Conservation (phyloP, 1,140 invertebrate genomes). For the Bombus balteatus region DNA sequence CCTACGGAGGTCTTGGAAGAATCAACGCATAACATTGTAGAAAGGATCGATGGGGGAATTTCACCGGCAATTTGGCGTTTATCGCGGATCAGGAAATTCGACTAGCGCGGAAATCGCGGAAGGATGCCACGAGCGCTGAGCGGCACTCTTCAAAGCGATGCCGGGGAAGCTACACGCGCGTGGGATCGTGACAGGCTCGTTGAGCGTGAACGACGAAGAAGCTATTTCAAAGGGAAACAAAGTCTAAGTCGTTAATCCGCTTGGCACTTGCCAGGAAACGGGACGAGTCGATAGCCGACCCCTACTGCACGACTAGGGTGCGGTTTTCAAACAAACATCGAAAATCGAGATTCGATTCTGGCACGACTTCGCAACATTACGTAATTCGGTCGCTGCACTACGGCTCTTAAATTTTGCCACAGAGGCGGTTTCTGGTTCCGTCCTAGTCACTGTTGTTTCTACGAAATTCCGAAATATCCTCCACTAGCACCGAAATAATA, state of each 20-base stretch:
- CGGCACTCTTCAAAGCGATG: slow-evolving; percentile 59
- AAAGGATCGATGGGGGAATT: neutral
- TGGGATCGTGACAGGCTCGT: slow-evolving; percentile 47
- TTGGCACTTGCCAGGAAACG: slow-evolving; percentile 12
- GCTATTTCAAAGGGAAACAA: slow-evolving; percentile 29
- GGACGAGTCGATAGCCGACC: slow-evolving; percentile 30
- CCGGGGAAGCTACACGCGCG: slow-evolving; percentile 30
- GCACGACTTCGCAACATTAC: slow-evolving; percentile 15
- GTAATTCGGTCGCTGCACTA: slow-evolving; percentile 45
- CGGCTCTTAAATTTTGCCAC: slow-evolving; percentile 20
- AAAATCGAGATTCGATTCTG: slow-evolving; percentile 50
- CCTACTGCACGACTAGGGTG: neutral
- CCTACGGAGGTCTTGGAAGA: too few relatives aligned
- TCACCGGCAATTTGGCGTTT: slow-evolving; percentile 12
- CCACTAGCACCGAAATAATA: neutral
- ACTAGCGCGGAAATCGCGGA: slow-evolving; percentile 8
- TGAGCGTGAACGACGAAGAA: slow-evolving; percentile 10
- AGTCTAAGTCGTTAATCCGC: slow-evolving; percentile 30
- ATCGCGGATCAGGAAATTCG: slow-evolving; percentile 14
- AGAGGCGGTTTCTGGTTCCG: neutral
- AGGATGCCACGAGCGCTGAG: neutral
- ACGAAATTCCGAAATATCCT: slow-evolving; percentile 42
- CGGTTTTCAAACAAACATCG: slow-evolving; percentile 23
- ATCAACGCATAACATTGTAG: neutral
- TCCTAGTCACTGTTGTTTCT: slow-evolving; percentile 28